Evolutionary conservation across 2,888 invertebrate species (phyloP), one percentile per base, ranked within the genome.

Genomic region (Aphrophora alni): DNA sequence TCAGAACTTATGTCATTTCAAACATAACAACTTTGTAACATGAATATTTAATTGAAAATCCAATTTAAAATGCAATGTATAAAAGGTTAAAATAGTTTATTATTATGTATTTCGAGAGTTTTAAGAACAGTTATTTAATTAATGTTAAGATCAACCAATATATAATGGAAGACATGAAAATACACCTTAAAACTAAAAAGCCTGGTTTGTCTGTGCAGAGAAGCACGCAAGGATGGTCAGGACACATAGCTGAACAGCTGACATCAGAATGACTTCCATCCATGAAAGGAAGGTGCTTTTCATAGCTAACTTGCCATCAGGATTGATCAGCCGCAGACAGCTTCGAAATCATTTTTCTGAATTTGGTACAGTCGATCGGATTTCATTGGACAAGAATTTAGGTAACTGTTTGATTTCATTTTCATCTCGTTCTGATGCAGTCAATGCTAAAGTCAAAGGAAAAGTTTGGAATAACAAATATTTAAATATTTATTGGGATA

Each of bases 351-450:
- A 83, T 79, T 83, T 83, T 69, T 74, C 74, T 12, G 78, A 75
- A 77, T 83, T 80, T 81, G 83, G 83, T 26, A 71, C 44, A 3
- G 78, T 83, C 4, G 72, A 73, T 28, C 38, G 44, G 14, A 44
- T 74, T 38, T 75, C 51, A 27, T 44, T 81, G 38, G 78, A 80
- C 25, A 77, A 77, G 38, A 38, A 82, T n/a, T 33, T 73, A 24
- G 69, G 38, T 44, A 76, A 38, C 51, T 81, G 78, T 59, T 73
- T 79, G 10, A 44, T 83, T 24, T 71, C 75, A n/a, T 83, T 82
- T 77, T 72, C 72, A 44, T 76, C 73, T 72, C 74, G 51, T 27
- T 89, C 90, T 27, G 91, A 91, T 0, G 93, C 92, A 0, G 88
- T 88, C 82, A 86, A 81, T 24, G 83, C 83, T 17, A 84, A 88